phyloP scores from a whole-genome alignment of 2,113 vertebrate species.

The Heloderma charlesbogerti region DNA sequence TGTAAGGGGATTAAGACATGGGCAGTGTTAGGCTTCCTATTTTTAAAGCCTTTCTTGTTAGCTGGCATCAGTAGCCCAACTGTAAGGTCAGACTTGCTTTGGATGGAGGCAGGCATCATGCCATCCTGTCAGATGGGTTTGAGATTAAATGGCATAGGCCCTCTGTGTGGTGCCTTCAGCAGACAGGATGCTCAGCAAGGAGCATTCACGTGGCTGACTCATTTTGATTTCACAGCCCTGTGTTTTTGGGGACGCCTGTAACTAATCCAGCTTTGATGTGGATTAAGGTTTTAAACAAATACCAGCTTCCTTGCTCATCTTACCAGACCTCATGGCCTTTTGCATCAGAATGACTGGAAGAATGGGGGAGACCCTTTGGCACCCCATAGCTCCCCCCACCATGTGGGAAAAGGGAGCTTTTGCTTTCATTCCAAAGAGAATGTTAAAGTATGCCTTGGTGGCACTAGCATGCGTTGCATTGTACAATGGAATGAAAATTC shows the following conservation, averaged over 20 bases:
- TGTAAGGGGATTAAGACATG: slow-evolving; percentile 34
- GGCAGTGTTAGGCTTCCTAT: slow-evolving; percentile 26
- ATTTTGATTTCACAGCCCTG: slow-evolving; percentile 58
- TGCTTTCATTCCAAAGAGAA: slow-evolving; percentile 17
- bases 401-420: slow-evolving; percentile 21
- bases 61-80: slow-evolving; percentile 41
- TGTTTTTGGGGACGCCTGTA: slow-evolving; percentile 29
- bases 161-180: slow-evolving; percentile 24
- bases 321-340: background rate
- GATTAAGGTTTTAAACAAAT: slow-evolving; percentile 51
- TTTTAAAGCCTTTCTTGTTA: slow-evolving; percentile 36
- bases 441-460: slow-evolving; percentile 36
- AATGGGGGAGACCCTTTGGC: slow-evolving; percentile 8
- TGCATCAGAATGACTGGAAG: background rate
- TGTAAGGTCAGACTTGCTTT: slow-evolving; percentile 63
- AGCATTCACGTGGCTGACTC: slow-evolving; percentile 47
- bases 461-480: slow-evolving; percentile 12
- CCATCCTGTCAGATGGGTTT: slow-evolving; percentile 64
- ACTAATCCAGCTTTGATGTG: slow-evolving; percentile 39
- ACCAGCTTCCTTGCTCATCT: slow-evolving; percentile 30
- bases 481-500: slow-evolving; percentile 49
- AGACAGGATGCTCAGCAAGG: slow-evolving; percentile 62
- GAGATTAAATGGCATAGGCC: slow-evolving; percentile 30
- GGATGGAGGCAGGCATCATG: slow-evolving; percentile 39
- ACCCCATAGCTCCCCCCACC: background rate